A percentile compares a stretch with the other conserved stretches of the same genome.
Conservation (phyloP, 2,113 vertebrate genomes). For the Campylorhamphus procurvoides region DNA sequence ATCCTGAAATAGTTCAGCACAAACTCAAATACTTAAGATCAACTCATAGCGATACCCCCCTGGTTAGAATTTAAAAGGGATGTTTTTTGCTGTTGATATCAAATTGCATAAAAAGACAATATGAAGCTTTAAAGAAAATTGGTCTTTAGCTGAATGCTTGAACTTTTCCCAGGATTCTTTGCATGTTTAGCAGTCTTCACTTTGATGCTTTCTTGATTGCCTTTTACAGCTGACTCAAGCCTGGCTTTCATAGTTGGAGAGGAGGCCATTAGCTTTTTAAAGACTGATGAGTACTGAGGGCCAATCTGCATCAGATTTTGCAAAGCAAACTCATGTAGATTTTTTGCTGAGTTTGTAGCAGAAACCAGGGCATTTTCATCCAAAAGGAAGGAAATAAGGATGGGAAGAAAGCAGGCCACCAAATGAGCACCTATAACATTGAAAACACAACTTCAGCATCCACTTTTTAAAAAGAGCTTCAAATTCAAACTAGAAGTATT, state of each 20-base stretch:
- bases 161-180: slow-evolving; percentile 75
- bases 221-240: slow-evolving; percentile 88
- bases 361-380: slow-evolving; percentile 89
- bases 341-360: slow-evolving; percentile 75
- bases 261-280: slow-evolving; percentile 86
- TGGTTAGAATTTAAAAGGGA: slow-evolving; percentile 26
- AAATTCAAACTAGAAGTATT: not conserved
- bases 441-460: slow-evolving; percentile 2
- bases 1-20: slow-evolving; percentile 9
- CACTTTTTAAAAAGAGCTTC: not conserved
- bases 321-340: slow-evolving; percentile 89
- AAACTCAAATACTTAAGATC: slow-evolving; percentile 23
- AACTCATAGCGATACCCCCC: not conserved
- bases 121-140: slow-evolving; percentile 83
- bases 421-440: slow-evolving; percentile 80
- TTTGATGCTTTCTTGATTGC: slow-evolving; percentile 86
- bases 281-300: slow-evolving; percentile 83
- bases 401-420: slow-evolving; percentile 82
- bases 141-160: slow-evolving; percentile 92
- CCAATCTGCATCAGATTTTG: slow-evolving; percentile 90
- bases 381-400: slow-evolving; percentile 92
- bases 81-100: slow-evolving; percentile 3
- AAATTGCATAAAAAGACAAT: slow-evolving; percentile 8
- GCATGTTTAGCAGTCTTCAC: slow-evolving; percentile 74
- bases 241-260: slow-evolving; percentile 88